A percentile compares a stretch with the other conserved stretches of the same genome.
Conservation (phyloP, 2,888 invertebrate species). For the Tenodera sinensis region DNA sequence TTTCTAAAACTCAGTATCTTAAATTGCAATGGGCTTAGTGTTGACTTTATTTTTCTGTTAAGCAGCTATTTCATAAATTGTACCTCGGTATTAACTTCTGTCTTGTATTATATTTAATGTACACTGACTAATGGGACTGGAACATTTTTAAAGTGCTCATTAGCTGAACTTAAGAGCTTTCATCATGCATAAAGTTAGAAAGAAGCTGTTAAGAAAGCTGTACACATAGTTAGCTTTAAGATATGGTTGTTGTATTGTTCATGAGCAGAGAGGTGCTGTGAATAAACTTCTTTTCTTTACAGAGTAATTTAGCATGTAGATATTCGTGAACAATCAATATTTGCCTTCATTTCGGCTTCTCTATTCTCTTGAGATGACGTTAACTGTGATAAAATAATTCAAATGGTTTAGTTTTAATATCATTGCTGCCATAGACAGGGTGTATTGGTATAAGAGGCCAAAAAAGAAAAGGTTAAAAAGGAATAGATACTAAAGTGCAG, state of each 20-base stretch:
- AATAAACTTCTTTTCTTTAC: neutral
- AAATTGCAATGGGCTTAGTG: too few species aligned
- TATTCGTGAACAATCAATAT: constrained; percentile 8
- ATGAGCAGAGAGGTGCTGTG: constrained; percentile 5
- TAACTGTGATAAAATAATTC: constrained; percentile 8
- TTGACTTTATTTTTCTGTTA: too few species aligned
- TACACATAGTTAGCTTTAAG: neutral
- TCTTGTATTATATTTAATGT: neutral
- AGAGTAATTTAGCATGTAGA: neutral
- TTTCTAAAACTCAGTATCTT: too few species aligned
- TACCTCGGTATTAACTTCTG: neutral
- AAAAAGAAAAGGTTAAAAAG: neutral
- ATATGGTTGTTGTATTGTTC: neutral
- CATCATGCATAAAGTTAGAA: neutral
- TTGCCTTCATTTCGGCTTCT: constrained; percentile 11
- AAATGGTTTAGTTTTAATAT: constrained; percentile 5
- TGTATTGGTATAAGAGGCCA: neutral
- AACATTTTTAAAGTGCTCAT: neutral
- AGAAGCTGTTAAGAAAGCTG: neutral
- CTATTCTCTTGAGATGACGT: neutral
- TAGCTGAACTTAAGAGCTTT: neutral
- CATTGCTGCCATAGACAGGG: neutral
- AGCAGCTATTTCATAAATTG: neutral
- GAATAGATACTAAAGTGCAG: neutral
- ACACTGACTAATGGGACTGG: neutral